Evolutionary conservation across 1,140 invertebrate genomes (phyloP), one percentile per base, ranked within the genome.

Genomic region (Tribolium madens): DNA sequence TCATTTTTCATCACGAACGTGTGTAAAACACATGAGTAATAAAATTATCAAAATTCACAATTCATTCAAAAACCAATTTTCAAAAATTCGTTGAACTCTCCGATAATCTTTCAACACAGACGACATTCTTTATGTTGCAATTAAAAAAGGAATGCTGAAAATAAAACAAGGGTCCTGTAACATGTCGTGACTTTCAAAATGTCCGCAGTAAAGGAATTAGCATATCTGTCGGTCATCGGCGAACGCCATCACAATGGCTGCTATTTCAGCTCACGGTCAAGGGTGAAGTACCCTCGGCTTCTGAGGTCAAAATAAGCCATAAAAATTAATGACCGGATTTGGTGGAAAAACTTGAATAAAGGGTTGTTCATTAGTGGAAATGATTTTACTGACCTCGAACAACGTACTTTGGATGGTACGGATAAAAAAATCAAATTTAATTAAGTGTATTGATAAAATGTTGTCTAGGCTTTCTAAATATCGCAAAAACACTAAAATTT

Each of bases 171-270:
- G 3, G 64, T 33, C 64, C 7, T 69, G 64, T 42, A 42, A 36
- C 64, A 21, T 69, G 48, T 14, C 52, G 52, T 57, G 52, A 57
- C 52, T 17, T 18, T 18, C 13, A 36, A 17, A 71, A 71, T 47
- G 68, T 71, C 68, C 68, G 68, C 68, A 71, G 47, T 46, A 13
- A 17, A 36, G 36, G 42, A 14, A 71, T 71, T 71, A 18, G 68
- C 68, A 71, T 71, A 71, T 71, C 68, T 46, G 47, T 46, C 68
- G 68, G 53, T 60, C 53, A 60, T 60, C 53, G 17, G 17, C n/a
- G 17, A 17, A 64, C 18, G 42, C 10, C 33, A 68, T 68, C 21
- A 12, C 60, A 26, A 26, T 26, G 15, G 47, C 6, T 18, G n/a
- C 5, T 42, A 18, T 71, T 71, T 17, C 9, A 71, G 47, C 31